A percentile compares a stretch with the other conserved stretches of the same genome.
These are phyloP conservation scores for Opisthocomus hoazin DNA, from an alignment of 2,113 vertebrate genomes.

Conservation along the genomic window DNA sequence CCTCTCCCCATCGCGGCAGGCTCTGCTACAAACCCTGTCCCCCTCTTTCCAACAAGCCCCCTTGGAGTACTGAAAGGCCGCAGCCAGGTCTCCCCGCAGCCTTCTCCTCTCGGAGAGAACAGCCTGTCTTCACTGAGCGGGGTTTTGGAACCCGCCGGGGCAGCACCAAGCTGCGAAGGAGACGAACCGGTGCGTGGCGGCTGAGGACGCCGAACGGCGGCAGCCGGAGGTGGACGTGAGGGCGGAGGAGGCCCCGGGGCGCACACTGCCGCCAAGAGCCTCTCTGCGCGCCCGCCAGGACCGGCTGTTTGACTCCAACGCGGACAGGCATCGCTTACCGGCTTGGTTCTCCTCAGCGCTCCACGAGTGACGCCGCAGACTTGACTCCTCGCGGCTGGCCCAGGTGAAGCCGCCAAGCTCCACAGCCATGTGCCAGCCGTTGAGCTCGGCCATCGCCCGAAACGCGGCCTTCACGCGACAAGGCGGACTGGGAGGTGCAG, in stretches of 20 bases:
- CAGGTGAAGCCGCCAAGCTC: not conserved
- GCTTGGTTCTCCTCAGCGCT: accelerated
- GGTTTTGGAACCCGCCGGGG: not conserved
- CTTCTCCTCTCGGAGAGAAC: too few species aligned
- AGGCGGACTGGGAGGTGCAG: too few species aligned
- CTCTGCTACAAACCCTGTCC: too few species aligned
- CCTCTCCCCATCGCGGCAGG: too few species aligned
- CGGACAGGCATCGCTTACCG: not conserved
- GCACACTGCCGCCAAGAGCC: too few species aligned
- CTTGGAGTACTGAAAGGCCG: too few species aligned
- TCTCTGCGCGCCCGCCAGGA: not conserved
- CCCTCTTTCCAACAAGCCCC: too few species aligned
- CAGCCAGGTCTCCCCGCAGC: too few species aligned
- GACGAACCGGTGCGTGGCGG: not conserved
- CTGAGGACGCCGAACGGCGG: not conserved
- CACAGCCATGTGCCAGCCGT: accelerated
- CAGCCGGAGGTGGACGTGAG: accelerated
- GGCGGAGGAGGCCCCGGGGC: too few species aligned
- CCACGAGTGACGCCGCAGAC: not conserved
- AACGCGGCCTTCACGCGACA: accelerated
- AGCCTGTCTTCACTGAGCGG: not conserved
- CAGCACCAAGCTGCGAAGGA: not conserved
- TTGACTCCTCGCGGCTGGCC: not conserved
- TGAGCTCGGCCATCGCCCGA: not conserved
- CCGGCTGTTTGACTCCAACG: not conserved